Evolutionary conservation across 2,888 invertebrate species (phyloP), one percentile per base, ranked within the genome.

Genomic region (Agrilus mali): DNA sequence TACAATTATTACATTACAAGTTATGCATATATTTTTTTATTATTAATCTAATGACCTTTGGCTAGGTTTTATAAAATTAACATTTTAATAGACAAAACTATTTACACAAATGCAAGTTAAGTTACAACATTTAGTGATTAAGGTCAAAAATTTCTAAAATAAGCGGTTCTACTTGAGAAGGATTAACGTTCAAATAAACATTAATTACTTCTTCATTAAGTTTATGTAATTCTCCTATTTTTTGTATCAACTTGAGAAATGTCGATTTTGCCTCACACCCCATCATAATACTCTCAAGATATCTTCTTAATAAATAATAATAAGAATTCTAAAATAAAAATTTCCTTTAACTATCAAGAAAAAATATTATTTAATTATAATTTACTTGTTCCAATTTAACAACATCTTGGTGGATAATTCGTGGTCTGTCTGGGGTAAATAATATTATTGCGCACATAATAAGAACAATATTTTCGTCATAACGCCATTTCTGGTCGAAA

Each of bases 71-170:
- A 6, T 7, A 20, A 1, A 17, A 3, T 20, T 20, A 20, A 20
- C 20, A 20, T 20, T 20, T 3, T 20, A 20, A 20, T 20, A 7
- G 7, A 7, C 5, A 20, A 20, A 4, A 7, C 6, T 5, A 20
- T 5, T 1, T 7, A 20, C 20, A 20, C 4, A 20, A 20, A 20
- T 4, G 20, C 20, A 20, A 5, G 4, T 2, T 17, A 22, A 10
- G 33, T 40, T 45, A 47, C 20, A 43, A 36, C 4, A 36, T 37
- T 47, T 67, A 67, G 60, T 70, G 80, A 60, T 92, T 92, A 48
- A 95, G 73, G 70, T 95, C 94, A 58, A 96, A 92, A 60, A 96
- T 92, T 74, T 96, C 95, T 63, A 94, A 84, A 37, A 96, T 72
- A 33, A 96, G 70, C 0, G 95, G 96, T 58, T 94, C 94, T 36